Conservation (phyloP, 2,888 invertebrate genomes). For the Molorchus minor region DNA sequence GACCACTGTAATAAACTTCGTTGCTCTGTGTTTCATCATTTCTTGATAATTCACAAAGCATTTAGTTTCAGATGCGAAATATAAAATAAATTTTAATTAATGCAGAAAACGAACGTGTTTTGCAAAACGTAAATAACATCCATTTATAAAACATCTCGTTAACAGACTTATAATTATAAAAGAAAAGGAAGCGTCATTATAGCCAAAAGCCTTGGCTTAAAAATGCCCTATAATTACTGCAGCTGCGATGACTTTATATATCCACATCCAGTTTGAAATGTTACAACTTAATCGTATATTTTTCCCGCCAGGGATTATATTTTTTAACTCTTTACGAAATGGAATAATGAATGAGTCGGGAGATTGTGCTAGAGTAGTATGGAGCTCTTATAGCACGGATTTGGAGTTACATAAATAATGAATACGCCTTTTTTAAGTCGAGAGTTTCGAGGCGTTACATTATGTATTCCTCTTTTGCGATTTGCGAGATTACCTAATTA, state of each 20-base stretch:
- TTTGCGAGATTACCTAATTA: no score
- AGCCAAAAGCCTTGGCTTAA: constrained; percentile 11
- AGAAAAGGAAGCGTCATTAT: constrained; percentile 26
- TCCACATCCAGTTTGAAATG: constrained; percentile 15
- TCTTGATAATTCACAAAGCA: no score
- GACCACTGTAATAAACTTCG: no score
- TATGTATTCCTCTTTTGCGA: no score
- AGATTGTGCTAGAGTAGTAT: not conserved
- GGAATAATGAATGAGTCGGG: constrained; percentile 33
- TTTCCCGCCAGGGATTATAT: constrained; percentile 23
- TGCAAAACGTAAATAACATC: constrained; percentile 15
- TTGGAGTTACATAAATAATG: not conserved
- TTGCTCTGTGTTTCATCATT: no score
- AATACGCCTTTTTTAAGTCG: not conserved
- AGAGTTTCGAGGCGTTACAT: no score
- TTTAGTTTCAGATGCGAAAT: not conserved
- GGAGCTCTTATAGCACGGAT: not conserved
- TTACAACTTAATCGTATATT: constrained; percentile 27
- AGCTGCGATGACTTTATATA: constrained; percentile 6
- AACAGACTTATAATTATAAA: constrained; percentile 14
- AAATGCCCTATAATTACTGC: constrained; percentile 28
- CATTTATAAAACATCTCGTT: constrained; percentile 20
- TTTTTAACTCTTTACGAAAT: constrained; percentile 28
- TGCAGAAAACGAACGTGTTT: not conserved
- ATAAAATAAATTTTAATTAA: not conserved